A percentile compares a stretch with the other conserved stretches of the same genome.
Evolutionary conservation across 2,888 invertebrate species (phyloP).

Genomic region (Drepanosiphum platanoidis): DNA sequence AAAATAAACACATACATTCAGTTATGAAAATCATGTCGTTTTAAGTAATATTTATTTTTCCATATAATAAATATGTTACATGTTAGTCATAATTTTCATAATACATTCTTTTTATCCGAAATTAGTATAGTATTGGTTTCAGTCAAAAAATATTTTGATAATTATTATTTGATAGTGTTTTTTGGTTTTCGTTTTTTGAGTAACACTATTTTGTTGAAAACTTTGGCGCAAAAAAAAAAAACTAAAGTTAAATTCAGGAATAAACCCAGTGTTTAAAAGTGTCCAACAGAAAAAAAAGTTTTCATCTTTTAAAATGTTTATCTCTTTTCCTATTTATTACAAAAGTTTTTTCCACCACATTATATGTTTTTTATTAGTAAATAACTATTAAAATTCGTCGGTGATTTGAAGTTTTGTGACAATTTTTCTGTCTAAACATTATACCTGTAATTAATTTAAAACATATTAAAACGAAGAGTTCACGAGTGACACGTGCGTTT

Average conservation of each 20-base stretch:
- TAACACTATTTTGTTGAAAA: constrained; percentile 14
- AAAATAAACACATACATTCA: not conserved
- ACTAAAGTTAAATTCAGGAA: not conserved
- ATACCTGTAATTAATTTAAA: constrained; percentile 5
- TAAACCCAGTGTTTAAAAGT: not conserved
- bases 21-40: too few relatives aligned
- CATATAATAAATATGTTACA: not conserved
- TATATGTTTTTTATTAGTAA: not conserved
- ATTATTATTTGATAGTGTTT: not conserved
- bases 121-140: too few relatives aligned
- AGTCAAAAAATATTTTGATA: not conserved
- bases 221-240: not conserved
- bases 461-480: too few relatives aligned
- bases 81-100: not conserved
- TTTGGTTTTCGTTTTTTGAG: not conserved
- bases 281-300: constrained; percentile 3
- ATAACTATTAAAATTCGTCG: not conserved
- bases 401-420: constrained; percentile 2
- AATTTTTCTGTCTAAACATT: not conserved
- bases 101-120: not conserved
- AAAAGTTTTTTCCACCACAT: not conserved
- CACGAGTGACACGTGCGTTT: not conserved
- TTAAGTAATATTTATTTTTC: not conserved
- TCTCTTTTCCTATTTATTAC: not conserved
- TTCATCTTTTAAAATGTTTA: not conserved